Evolutionary conservation across 2,797 vertebrate genomes (phyloP), one percentile per base, ranked within the genome.

Genomic region (Gastrophryne carolinensis): DNA sequence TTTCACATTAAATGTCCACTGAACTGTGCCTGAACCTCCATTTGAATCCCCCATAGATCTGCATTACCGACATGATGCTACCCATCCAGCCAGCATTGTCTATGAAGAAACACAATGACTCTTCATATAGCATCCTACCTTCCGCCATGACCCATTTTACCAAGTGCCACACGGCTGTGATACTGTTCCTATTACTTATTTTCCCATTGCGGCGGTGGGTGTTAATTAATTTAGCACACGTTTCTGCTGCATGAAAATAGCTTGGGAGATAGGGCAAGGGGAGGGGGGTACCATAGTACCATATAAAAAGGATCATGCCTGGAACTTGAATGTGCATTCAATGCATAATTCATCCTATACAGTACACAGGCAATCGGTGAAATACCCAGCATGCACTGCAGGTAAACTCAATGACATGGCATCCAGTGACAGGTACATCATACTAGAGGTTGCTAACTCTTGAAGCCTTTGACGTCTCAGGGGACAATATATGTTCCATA

Each of bases 311-410:
- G 47, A 21, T 66, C 63, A 35, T 12, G 27, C 23, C 13, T 34
- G 29, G 26, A 67, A 34, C 52, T 67, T 30, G 19, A 47, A 23
- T 23, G 15, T 12, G 15, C 35, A 24, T 52, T 9, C 32, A 24
- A 13, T 35, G 34, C 47, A 67, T 35, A 4, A 35, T 13, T 67
- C 44, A 35, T 49, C 21, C 15, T 26, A 21, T 12, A 21, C 34
- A 3, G 13, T 17, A 24, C 24, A 29, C 4, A 19, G 44, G 32
- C 19, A 66, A 52, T 11, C 32, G 37, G 17, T 5, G 10, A 34
- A 39, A 54, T 27, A 27, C 65, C 65, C 65, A 67, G 24, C 53
- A 67, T 67, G 65, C 65, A 67, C 15, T 29, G 50, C 32, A 17
- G 8, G 7, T 30, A 54, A 27, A 54, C 19, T 19, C 15, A 10